phyloP scores from a whole-genome alignment of 2,797 vertebrate genomes.

The Arnoldichthys spilopterus region DNA sequence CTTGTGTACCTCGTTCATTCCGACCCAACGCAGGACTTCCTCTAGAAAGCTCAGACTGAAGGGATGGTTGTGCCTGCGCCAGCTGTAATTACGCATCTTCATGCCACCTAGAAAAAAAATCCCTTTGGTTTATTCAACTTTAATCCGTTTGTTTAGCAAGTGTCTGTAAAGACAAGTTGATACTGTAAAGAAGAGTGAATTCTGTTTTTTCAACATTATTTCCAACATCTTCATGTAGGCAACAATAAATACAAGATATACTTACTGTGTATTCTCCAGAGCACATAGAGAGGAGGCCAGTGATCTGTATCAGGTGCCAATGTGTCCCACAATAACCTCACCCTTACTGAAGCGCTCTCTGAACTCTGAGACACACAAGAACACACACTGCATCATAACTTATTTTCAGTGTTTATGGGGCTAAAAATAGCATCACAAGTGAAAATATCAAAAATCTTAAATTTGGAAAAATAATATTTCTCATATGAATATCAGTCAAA shows the following conservation, averaged over 20 bases:
- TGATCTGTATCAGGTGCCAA: conserved; percentile 83
- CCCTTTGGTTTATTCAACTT: not conserved
- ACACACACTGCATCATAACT: not conserved
- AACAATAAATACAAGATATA: not conserved
- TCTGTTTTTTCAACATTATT: not conserved
- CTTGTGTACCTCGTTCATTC: conserved; percentile 92
- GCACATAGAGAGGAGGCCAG: conserved; percentile 89
- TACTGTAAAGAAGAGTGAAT: not conserved
- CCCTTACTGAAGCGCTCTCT: conserved; percentile 74
- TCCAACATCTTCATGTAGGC: not conserved
- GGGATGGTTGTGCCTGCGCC: conserved; percentile 81
- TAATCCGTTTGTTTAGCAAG: not conserved
- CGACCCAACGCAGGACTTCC: conserved; percentile 85
- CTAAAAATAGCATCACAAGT: too few relatives aligned
- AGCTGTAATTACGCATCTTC: conserved; percentile 71
- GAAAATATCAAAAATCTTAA: too few relatives aligned
- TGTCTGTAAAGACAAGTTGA: not conserved
- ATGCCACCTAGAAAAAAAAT: conserved; percentile 72
- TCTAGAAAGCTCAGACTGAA: conserved; percentile 85
- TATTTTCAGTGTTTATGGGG: not conserved
- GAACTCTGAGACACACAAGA: conserved; percentile 48
- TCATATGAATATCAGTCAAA: too few relatives aligned
- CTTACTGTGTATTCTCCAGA: conserved; percentile 94
- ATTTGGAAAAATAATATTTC: too few relatives aligned
- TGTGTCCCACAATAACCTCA: conserved; percentile 89